A percentile compares a stretch with the other conserved stretches of the same genome.
These are phyloP conservation scores for Triplophysa tibetana DNA, from an alignment of 2,113 vertebrate species.

Conservation along the genomic window DNA sequence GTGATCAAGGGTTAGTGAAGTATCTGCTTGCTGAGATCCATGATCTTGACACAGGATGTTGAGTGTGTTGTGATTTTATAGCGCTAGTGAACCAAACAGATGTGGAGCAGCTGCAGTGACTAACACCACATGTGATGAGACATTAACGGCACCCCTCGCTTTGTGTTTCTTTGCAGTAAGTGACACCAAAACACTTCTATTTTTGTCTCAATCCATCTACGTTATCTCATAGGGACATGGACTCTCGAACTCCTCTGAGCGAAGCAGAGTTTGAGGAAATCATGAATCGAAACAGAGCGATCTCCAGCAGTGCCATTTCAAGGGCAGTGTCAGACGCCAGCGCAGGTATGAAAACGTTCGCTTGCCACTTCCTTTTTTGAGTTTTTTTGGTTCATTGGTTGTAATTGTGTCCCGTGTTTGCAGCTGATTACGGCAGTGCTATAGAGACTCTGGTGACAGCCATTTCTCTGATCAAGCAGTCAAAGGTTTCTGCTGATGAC, in stretches of 20 bases:
- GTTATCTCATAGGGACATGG: conserved; percentile 86
- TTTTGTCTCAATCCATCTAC: not conserved
- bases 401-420: conserved; percentile 6
- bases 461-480: conserved; percentile 99
- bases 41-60: not conserved
- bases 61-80: conserved; percentile 1
- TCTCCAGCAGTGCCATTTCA: conserved; percentile 98
- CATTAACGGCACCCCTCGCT: not conserved
- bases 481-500: conserved; percentile 97
- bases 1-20: conserved; percentile 54
- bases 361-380: not conserved
- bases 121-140: not conserved
- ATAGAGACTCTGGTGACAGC: conserved; percentile 98
- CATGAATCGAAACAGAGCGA: conserved; percentile 97
- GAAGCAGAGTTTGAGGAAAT: conserved; percentile 99
- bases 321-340: conserved; percentile 97
- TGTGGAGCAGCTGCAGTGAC: conserved; percentile 1
- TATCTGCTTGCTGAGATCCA: conserved; percentile 13
- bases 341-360: conserved; percentile 77
- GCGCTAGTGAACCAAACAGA: not conserved
- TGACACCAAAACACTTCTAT: not conserved
- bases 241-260: conserved; percentile 90
- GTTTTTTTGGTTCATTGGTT: not conserved
- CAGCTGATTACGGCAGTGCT: conserved; percentile 97
- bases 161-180: not conserved